Evolutionary conservation across 2,113 vertebrate species (phyloP), one percentile per base, ranked within the genome.

Genomic region (Charadrius vociferus): DNA sequence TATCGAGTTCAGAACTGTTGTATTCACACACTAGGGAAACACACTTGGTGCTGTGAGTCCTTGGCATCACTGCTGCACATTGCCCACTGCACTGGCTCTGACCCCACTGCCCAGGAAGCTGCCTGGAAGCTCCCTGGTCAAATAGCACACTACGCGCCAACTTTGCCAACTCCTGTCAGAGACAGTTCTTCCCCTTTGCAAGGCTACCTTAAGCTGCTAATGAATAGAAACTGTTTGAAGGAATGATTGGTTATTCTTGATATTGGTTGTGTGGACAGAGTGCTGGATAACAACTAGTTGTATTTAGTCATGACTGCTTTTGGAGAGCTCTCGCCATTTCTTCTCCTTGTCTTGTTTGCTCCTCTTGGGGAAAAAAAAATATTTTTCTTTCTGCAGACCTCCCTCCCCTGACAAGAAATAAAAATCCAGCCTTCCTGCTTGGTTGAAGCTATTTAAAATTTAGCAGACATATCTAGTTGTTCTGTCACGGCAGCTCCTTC

Each of bases 61-160:
- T 56, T 2, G 4, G 32, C 49, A 36, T 20, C 1, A 0, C n/a
- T 26, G 41, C 10, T 59, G 39, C 50, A 37, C 36, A 2, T 14
- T 91, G 79, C 37, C 53, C 41, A 4, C n/a, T 49, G 36, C 23
- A n/a, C 41, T 37, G 30, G n/a, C 77, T 45, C 72, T 89, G 53
- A 53, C 39, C 7, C 26, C 9, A 2, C 49, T 66, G 41, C 56
- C 59, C 27, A 6, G 36, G 59, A 16, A 3, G 8, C 27, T n/a
- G 67, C 71, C 47, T 72, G 55, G 86, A 70, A 66, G 4, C 12
- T 10, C n/a, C n/a, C 55, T 21, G 41, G 8, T 19, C 50, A 65
- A 59, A 70, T 1, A 43, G 36, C 26, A 65, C 24, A 47, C 6
- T 21, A 16, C 0, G 1, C 3, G 1, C 45, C 39, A 88, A 23